Evolutionary conservation across 2,888 invertebrate genomes (phyloP), one percentile per base, ranked within the genome.

Genomic region (Acrobasis consociella): DNA sequence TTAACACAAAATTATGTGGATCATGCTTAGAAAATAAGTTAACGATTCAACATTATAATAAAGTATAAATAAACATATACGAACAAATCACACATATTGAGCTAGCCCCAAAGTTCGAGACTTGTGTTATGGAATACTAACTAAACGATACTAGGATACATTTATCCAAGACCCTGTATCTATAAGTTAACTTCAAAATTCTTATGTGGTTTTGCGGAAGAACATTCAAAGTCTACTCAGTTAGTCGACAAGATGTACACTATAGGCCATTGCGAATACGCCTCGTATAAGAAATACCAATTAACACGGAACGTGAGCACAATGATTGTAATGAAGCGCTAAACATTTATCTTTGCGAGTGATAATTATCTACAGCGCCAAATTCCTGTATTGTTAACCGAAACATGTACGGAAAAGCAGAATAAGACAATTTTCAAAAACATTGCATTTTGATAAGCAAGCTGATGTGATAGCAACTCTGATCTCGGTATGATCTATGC

Each of bases 241-340:
- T 76, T 76, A 76, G 72, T 72, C 68, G 72, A 66, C 51, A 69
- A 62, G 63, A 74, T 72, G 73, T 72, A 73, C 72, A 75, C 75
- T 73, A 75, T 67, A 65, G 73, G 74, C 75, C 66, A 50, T 73
- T 68, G 75, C 77, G 73, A 71, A 73, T 70, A 75, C 80, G 75
- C 69, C 71, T 72, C 69, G 65, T 66, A 72, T 68, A 70, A 69
- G 69, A 70, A 72, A 70, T 69, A 73, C 56, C 56, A 81, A 81
- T 76, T 75, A 80, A 78, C 75, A 77, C 76, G 76, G 81, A 78
- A 80, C 76, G 80, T 82, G 79, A 74, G 80, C 82, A 80, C 73
- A 66, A 68, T 78, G 78, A 77, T 82, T 72, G 69, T 82, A 84
- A 84, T 81, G 77, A 88, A 88, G 85, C 86, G 81, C 83, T 87